Conservation (phyloP, 1,140 invertebrate species). For the Neodiprion fabricii region DNA sequence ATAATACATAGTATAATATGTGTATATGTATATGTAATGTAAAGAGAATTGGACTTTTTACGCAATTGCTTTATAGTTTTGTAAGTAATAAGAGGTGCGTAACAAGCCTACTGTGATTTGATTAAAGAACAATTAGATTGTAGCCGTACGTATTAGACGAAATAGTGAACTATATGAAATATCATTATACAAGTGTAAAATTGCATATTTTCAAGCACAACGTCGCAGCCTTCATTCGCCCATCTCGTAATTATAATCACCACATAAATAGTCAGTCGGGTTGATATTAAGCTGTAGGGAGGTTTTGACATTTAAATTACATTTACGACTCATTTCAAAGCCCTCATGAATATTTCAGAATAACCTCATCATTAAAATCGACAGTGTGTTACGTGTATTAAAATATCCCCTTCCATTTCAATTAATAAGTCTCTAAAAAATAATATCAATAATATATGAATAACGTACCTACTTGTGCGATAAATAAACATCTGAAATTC, state of each 20-base stretch:
- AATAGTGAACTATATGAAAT: background rate
- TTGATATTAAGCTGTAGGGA: too few species aligned
- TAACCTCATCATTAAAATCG: too few species aligned
- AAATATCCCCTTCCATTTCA: too few species aligned
- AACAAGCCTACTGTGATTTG: slow-evolving; percentile 4
- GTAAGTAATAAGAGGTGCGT: slow-evolving; percentile 7
- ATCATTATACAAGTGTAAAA: background rate
- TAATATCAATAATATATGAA: too few species aligned
- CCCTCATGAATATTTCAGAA: too few species aligned
- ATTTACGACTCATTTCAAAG: too few species aligned
- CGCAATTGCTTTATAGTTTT: slow-evolving; percentile 7
- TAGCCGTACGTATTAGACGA: background rate
- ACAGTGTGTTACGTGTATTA: too few species aligned
- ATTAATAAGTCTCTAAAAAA: too few species aligned
- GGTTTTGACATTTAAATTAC: too few species aligned
- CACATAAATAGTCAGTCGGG: too few species aligned
- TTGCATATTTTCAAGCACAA: background rate
- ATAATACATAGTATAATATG: background rate
- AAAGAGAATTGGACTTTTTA: slow-evolving; percentile 3
- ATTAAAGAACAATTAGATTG: slow-evolving; percentile 8
- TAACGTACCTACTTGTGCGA: too few species aligned
- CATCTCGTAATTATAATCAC: background rate
- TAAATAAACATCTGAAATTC: too few species aligned
- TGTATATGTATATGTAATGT: slow-evolving; percentile 1
- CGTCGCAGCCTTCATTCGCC: background rate